phyloP scores from a whole-genome alignment of 2,888 invertebrate species.

The Tachina grossa region DNA sequence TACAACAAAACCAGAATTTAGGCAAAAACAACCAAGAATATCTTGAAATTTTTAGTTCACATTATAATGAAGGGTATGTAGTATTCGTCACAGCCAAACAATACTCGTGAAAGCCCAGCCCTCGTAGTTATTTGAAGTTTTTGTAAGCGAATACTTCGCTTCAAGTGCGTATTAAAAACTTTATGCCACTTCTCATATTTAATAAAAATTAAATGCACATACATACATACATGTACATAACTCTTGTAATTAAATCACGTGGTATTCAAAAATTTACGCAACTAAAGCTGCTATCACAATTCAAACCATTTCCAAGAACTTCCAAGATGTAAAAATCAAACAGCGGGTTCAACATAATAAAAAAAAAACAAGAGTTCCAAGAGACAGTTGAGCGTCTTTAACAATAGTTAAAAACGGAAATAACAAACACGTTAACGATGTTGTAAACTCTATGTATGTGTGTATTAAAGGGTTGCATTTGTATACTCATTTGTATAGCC shows the following conservation, averaged over 20 bases:
- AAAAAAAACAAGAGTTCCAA: background rate
- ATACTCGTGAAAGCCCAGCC: background rate
- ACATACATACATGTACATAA: background rate
- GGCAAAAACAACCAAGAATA: background rate
- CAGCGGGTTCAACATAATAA: background rate
- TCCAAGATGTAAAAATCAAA: conserved; percentile 25
- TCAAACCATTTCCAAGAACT: conserved; percentile 40
- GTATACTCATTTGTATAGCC: too few species aligned
- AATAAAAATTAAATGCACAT: background rate
- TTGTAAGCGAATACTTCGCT: background rate
- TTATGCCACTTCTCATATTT: background rate
- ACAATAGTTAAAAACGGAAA: conserved; percentile 43
- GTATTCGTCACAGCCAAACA: background rate
- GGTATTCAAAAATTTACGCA: conserved; percentile 7
- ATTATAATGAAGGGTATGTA: background rate
- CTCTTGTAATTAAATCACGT: conserved; percentile 26
- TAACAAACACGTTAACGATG: conserved; percentile 26
- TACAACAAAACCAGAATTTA: too few species aligned
- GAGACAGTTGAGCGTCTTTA: conserved; percentile 22
- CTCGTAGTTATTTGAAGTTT: background rate
- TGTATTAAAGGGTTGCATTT: too few species aligned
- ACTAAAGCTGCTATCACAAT: background rate
- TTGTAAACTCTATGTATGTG: conserved; percentile 20
- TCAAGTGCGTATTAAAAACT: background rate
- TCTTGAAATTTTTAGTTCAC: background rate